Evolutionary conservation across 2,113 vertebrate genomes (phyloP), one percentile per base, ranked within the genome.

Genomic region (Clinocottus analis): DNA sequence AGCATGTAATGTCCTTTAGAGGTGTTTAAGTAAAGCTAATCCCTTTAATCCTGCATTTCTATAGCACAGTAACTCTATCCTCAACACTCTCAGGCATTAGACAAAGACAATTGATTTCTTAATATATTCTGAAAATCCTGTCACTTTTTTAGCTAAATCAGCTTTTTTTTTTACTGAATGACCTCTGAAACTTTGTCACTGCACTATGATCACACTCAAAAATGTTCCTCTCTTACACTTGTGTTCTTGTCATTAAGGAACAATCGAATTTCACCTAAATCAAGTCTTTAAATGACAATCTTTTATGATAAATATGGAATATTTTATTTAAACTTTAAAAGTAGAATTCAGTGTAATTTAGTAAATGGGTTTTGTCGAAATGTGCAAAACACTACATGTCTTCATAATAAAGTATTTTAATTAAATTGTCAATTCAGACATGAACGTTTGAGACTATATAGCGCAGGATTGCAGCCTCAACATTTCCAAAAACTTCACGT

Each of bases 31-130:
- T 59, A 6, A 27, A 65, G 19, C 7, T 33, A 70, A 85, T 74
- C 74, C 60, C 35, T 75, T 49, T 75, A 79, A 85, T 79, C 75
- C 71, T 33, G 41, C 25, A 70, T 64, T 70, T 37, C 9, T 37
- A 56, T 27, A 31, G 19, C 49, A 45, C 33, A n/a, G 23, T 53
- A 75, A 37, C 37, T 19, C 14, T 2, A 39, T 60, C 23, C 12
- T 6, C 21, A 35, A 69, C 37, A 43, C n/a, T 8, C 31, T 35
- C 49, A 70, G 37, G 49, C 59, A 45, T 60, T 62, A 64, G 33
- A 77, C 53, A 59, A 70, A 77, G 45, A 23, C 66, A 65, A 83
- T 64, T 29, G 35, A 79, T 72, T 76, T 72, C 27, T 59, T 59
- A 67, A 83, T 72, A 13, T 39, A 35, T 47, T 72, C 37, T 56